Evolutionary conservation across 2,888 invertebrate genomes (phyloP).

Genomic region (Synergus umbraculus): DNA sequence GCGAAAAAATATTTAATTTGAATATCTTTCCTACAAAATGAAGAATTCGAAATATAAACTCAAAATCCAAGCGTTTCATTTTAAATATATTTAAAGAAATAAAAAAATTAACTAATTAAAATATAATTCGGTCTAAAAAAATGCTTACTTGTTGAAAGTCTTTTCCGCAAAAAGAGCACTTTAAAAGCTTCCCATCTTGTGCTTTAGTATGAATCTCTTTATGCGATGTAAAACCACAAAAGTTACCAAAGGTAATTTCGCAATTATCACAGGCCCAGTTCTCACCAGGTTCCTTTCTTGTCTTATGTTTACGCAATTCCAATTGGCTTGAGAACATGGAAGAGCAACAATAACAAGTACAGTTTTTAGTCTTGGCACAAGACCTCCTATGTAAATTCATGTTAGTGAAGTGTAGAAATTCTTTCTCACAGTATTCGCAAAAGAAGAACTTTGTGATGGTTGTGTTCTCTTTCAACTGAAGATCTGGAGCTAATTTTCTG

Average conservation of each 20-base stretch:
- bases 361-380: constrained; percentile 36
- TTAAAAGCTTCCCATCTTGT: constrained; percentile 1
- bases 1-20: too few relatives aligned
- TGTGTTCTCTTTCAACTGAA: not conserved
- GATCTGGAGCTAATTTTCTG: constrained; percentile 34
- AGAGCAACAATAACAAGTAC: constrained; percentile 45
- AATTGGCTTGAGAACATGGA: constrained; percentile 40
- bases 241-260: constrained; percentile 37
- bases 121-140: not conserved
- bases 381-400: constrained; percentile 50
- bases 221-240: constrained; percentile 45
- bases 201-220: constrained; percentile 41
- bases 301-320: constrained; percentile 47
- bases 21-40: too few relatives aligned
- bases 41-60: too few relatives aligned
- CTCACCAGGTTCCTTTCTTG: constrained; percentile 32
- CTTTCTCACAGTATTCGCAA: constrained; percentile 47
- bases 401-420: constrained; percentile 45
- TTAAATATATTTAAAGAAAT: not conserved
- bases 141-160: constrained; percentile 44
- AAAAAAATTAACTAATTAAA: not conserved
- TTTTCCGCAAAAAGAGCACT: constrained; percentile 47
- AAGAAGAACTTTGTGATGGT: constrained; percentile 47
- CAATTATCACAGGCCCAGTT: constrained; percentile 45
- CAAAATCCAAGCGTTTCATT: too few relatives aligned